A percentile compares a stretch with the other conserved stretches of the same genome.
Evolutionary conservation across 2,113 vertebrate species (phyloP).

Genomic region (Silurus asotus): DNA sequence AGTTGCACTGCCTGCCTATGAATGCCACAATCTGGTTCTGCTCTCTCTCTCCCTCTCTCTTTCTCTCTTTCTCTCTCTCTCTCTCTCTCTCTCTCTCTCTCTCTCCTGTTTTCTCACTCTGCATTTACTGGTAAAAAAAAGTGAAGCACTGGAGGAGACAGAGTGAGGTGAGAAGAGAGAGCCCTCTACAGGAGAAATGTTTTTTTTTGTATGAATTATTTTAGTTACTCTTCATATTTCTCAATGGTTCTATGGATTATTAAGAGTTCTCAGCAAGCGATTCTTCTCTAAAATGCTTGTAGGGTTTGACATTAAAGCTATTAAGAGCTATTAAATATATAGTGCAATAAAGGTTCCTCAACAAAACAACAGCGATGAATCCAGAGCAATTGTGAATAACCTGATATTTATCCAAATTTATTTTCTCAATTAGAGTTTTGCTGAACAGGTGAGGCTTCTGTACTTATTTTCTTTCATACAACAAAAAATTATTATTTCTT

Average conservation of each 20-base stretch:
- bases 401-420: background rate
- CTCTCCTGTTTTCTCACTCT: constrained; percentile 60
- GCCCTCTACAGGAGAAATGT: constrained; percentile 62
- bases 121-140: constrained; percentile 50
- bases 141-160: constrained; percentile 40
- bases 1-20: constrained; percentile 51
- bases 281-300: background rate
- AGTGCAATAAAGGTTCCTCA: background rate
- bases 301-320: background rate
- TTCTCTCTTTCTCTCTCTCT: constrained; percentile 62
- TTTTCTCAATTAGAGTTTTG: background rate
- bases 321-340: background rate
- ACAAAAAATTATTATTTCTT: background rate
- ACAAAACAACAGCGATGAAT: background rate
- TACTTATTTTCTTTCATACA: background rate
- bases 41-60: constrained; percentile 62
- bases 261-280: background rate
- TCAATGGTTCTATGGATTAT: background rate
- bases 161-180: constrained; percentile 41
- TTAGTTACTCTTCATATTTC: background rate
- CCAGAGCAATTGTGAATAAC: background rate
- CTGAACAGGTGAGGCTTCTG: background rate
- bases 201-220: background rate
- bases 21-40: constrained; percentile 50
- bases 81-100: constrained; percentile 56